A percentile compares a stretch with the other conserved stretches of the same genome.
phyloP scores from a whole-genome alignment of 2,797 vertebrate genomes.

The Gymnothorax javanicus region DNA sequence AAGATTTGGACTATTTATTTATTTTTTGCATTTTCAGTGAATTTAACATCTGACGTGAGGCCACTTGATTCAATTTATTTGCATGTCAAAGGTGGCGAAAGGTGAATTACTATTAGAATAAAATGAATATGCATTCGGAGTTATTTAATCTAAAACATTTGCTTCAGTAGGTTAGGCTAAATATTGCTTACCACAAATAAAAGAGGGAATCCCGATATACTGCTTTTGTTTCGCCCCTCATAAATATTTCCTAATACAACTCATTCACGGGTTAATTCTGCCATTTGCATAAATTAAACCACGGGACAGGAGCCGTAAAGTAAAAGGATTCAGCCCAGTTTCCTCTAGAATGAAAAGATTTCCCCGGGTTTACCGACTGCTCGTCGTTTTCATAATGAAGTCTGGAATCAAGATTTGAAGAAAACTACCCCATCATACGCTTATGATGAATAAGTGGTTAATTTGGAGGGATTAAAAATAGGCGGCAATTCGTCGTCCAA shows the following conservation, averaged over 20 bases:
- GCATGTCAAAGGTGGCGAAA: not conserved
- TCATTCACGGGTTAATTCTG: conserved; percentile 61
- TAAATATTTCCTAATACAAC: conserved; percentile 69
- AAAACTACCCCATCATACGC: not conserved
- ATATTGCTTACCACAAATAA: conserved; percentile 39
- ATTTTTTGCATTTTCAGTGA: not conserved
- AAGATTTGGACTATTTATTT: not conserved
- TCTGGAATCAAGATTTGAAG: conserved; percentile 14
- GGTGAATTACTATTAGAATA: too few relatives aligned
- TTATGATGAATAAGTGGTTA: conserved; percentile 18
- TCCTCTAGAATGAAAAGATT: conserved; percentile 18
- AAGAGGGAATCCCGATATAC: not conserved
- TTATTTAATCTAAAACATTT: not conserved
- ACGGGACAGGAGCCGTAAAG: conserved; percentile 7
- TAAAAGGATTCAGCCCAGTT: conserved; percentile 4
- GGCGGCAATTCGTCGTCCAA: conserved; percentile 12
- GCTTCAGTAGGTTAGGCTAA: not conserved
- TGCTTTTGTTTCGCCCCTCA: conserved; percentile 46
- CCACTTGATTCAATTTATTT: not conserved
- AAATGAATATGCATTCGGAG: too few relatives aligned
- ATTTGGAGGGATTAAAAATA: conserved; percentile 6
- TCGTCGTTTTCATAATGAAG: conserved; percentile 33
- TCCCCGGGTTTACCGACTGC: conserved; percentile 25
- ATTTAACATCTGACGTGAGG: not conserved
- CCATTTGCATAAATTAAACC: conserved; percentile 64